Conservation (phyloP, 2,797 vertebrate genomes). For the Pipistrellus pygmaeus region DNA sequence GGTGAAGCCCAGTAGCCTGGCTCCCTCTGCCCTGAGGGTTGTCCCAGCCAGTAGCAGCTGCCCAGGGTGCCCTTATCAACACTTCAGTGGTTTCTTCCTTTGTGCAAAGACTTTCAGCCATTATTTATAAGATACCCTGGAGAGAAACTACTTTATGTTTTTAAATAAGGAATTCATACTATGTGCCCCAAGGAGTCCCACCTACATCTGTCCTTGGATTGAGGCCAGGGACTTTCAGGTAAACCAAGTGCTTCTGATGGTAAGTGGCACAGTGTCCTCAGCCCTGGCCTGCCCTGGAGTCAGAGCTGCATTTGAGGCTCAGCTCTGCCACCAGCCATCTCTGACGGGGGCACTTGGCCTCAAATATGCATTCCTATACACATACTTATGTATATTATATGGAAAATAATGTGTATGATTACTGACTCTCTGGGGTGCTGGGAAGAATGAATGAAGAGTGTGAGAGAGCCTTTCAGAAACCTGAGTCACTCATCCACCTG, state of each 20-base stretch:
- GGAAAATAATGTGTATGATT: neutral
- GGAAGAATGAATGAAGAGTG: neutral
- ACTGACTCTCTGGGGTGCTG: neutral
- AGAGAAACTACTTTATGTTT: neutral
- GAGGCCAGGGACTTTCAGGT: neutral
- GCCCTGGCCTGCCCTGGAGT: neutral
- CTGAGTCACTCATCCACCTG: accelerated
- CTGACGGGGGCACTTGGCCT: neutral
- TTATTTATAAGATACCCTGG: neutral
- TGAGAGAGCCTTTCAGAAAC: neutral
- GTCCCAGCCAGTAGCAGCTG: neutral
- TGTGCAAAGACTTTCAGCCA: neutral
- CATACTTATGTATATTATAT: neutral
- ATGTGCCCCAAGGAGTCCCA: accelerated
- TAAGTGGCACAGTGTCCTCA: neutral
- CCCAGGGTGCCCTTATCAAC: neutral
- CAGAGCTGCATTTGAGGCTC: neutral
- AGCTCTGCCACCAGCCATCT: neutral
- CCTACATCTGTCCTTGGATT: neutral
- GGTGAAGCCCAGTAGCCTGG: neutral
- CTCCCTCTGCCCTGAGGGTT: neutral
- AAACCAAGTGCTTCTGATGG: neutral
- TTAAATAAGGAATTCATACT: too few relatives aligned
- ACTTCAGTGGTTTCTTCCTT: neutral
- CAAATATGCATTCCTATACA: neutral